These are phyloP conservation scores for Drosophila prosaltans DNA, from an alignment of 1,140 invertebrate species.

Conservation along the genomic window DNA sequence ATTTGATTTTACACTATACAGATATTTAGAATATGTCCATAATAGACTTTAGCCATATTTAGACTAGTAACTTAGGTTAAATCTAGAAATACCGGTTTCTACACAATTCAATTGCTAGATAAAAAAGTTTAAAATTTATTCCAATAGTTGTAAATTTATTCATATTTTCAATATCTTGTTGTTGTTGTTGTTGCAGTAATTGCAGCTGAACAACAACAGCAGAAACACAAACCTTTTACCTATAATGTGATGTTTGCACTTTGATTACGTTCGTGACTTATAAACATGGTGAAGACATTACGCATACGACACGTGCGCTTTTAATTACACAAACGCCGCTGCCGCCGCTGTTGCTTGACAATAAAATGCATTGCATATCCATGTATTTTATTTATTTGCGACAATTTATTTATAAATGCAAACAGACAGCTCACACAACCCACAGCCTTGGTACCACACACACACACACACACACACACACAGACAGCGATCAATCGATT, in stretches of 20 bases:
- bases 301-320: slow-evolving; percentile 76
- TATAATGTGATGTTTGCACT: slow-evolving; percentile 11
- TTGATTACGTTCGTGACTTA: slow-evolving; percentile 5
- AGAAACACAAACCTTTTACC: no score
- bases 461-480: slow-evolving; percentile 27
- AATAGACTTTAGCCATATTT: no score
- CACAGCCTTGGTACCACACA: slow-evolving; percentile 55
- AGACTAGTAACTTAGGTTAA: neutral
- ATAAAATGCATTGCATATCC: slow-evolving; percentile 68
- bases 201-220: no score
- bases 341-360: slow-evolving; percentile 30
- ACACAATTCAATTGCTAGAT: neutral
- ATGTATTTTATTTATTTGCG: slow-evolving; percentile 71
- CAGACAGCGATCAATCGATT: slow-evolving; percentile 18
- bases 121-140: neutral
- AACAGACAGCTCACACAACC: slow-evolving; percentile 44
- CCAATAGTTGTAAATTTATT: no score
- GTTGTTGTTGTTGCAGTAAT: no score
- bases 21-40: no score
- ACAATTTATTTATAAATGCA: slow-evolving; percentile 78
- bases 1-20: no score
- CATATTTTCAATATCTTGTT: no score
- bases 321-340: slow-evolving; percentile 43
- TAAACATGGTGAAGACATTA: slow-evolving; percentile 43
- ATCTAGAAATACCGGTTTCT: neutral